phyloP scores from a whole-genome alignment of 2,797 vertebrate genomes.

The Melanotaenia maccullochi region DNA sequence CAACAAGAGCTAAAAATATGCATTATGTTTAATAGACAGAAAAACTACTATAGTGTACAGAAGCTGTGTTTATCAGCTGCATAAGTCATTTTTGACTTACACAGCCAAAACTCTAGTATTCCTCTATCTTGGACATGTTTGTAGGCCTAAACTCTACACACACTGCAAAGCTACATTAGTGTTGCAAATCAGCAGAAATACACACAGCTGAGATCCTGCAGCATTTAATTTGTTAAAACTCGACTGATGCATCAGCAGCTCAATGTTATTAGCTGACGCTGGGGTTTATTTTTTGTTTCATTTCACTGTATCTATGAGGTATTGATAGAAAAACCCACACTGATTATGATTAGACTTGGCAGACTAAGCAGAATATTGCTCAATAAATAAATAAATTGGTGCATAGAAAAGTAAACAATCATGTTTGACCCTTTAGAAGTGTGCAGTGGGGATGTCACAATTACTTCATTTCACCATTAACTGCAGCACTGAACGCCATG shows the following conservation, averaged over 20 bases:
- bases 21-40: too few species aligned
- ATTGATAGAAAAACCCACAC: not conserved
- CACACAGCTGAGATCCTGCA: not conserved
- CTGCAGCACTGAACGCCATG: too few species aligned
- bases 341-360: not conserved
- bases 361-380: not conserved
- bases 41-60: too few species aligned
- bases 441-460: too few species aligned
- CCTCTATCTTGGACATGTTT: too few species aligned
- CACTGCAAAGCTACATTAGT: not conserved
- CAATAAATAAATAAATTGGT: not conserved
- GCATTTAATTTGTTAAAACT: too few species aligned
- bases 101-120: too few species aligned
- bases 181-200: not conserved
- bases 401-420: not conserved
- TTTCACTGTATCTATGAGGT: not conserved
- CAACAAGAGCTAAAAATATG: not conserved
- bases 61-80: too few species aligned
- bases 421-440: not conserved
- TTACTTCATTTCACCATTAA: too few species aligned
- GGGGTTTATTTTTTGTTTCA: not conserved
- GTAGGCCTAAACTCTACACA: not conserved
- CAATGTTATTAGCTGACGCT: too few species aligned
- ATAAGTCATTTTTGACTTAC: too few species aligned
- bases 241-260: too few species aligned